Evolutionary conservation across 2,797 vertebrate genomes (phyloP).

Genomic region (Pangasius larnaudii): DNA sequence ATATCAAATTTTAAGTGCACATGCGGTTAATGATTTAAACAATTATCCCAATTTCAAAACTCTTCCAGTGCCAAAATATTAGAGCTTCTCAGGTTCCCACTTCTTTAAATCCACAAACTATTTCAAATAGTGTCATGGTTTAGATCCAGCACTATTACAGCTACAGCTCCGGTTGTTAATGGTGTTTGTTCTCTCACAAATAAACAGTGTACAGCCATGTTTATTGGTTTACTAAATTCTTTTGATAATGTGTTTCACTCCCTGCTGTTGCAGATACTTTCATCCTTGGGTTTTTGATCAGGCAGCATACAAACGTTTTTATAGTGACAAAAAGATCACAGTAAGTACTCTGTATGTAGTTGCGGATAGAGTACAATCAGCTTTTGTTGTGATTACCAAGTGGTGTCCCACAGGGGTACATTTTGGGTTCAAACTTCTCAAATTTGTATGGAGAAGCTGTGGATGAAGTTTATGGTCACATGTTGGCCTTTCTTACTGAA

Average conservation of each 20-base stretch:
- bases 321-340: neutral
- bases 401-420: neutral
- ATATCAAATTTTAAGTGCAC: neutral
- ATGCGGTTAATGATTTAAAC: neutral
- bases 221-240: slow-evolving; percentile 25
- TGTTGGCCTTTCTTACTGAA: neutral
- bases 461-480: neutral
- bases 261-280: slow-evolving; percentile 21
- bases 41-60: neutral
- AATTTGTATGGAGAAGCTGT: neutral
- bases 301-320: neutral
- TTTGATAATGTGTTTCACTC: slow-evolving; percentile 16
- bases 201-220: slow-evolving; percentile 21
- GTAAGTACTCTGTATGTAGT: neutral
- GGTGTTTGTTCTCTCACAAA: neutral
- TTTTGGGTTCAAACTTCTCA: neutral
- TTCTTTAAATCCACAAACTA: neutral
- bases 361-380: neutral
- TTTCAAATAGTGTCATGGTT: neutral
- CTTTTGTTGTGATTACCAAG: neutral
- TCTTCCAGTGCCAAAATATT: neutral
- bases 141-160: neutral
- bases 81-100: neutral
- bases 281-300: neutral
- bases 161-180: neutral